Evolutionary conservation across 1,140 invertebrate genomes (phyloP), one percentile per base, ranked within the genome.

Genomic region (Varroa destructor): DNA sequence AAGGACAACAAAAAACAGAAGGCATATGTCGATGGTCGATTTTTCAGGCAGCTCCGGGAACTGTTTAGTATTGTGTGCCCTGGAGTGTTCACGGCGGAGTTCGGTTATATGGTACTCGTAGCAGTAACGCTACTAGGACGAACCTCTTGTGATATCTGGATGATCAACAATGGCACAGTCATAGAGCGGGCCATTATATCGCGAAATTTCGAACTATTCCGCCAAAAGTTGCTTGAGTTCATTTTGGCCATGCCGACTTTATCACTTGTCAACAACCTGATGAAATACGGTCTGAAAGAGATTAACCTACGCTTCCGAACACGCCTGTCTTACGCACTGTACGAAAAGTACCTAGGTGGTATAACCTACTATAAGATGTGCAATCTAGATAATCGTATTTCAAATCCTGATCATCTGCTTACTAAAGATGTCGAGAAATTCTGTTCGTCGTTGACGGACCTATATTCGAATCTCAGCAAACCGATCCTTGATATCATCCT

Each of bases 381-480:
- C 73, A 96, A 96, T 82, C 82, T 97, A 76, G 93, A 97, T 79
- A 93, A 88, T 76, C 82, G 92, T 77, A 95, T 97, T 80, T 85
- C 91, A 4, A 98, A 98, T 83, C 88, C 93, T 25, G 96, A 98
- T 82, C 95, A 98, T 79, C 82, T 98, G 40, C 81, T 99, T 56
- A 97, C 94, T 5, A 92, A 89, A 12, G 96, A 99, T 80, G 88
- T 98, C 2, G 94, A 98, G 78, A 94, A 93, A 80, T 97, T 99
- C 81, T 97, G 93, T 79, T 89, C 93, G 75, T 90, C 91, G 74
- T 86, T 95, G 72, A 89, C 92, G 8, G 91, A 97, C 77, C 81
- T 98, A 1, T 99, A 99, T 81, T 94, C 92, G 61, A 97, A 97
- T 80, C 85, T 97, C n/a, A 91, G 90, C 75, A 99, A 99, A 82